Percentiles rank a stretch among this genome's conserved stretches.
Conservation (phyloP, 2,888 invertebrate species). For the Acanthosepion lycidas region DNA sequence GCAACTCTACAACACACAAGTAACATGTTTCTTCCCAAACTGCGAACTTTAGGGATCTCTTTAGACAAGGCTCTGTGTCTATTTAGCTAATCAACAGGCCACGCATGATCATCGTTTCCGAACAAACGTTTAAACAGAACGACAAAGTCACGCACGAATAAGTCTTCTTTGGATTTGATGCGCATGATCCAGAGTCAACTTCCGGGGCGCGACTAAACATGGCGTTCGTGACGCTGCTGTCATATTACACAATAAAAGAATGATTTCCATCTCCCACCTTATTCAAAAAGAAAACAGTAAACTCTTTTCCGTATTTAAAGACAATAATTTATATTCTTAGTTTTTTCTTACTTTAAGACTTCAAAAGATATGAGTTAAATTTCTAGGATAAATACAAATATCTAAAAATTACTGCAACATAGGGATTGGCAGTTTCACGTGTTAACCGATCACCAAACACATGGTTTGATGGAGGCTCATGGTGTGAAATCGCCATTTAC, state of each 20-base stretch:
- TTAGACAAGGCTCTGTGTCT: background rate
- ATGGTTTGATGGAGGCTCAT: too few species aligned
- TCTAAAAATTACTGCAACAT: too few species aligned
- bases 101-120: background rate
- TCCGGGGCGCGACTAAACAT: background rate
- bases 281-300: too few species aligned
- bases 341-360: too few species aligned
- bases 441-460: too few species aligned
- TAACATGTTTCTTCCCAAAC: background rate
- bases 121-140: background rate
- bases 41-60: background rate
- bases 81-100: background rate
- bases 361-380: too few species aligned
- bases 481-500: too few species aligned
- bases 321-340: too few species aligned
- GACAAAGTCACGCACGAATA: background rate
- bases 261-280: too few species aligned
- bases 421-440: too few species aligned
- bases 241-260: background rate
- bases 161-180: background rate
- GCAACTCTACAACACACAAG: background rate
- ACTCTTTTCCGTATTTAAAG: too few species aligned
- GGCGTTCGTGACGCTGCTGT: background rate
- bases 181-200: background rate
- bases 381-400: too few species aligned